These are phyloP conservation scores for Choloepus didactylus DNA, from an alignment of 2,797 vertebrate genomes.

Conservation along the genomic window DNA sequence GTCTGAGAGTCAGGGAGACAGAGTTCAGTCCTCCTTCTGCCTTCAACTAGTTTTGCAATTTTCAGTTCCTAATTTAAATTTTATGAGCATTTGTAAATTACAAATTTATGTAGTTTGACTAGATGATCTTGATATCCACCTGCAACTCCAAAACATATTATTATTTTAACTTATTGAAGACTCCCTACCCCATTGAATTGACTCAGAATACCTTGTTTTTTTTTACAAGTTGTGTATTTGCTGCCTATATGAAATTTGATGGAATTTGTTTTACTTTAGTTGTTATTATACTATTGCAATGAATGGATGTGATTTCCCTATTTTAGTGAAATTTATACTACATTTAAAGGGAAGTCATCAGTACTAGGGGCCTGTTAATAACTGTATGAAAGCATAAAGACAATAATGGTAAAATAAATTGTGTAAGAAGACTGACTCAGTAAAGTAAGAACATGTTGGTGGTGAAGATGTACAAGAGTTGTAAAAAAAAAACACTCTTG, in stretches of 20 bases:
- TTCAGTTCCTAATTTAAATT: slow-evolving; percentile 36
- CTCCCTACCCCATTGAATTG: neutral
- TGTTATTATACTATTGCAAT: neutral
- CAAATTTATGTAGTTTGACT: neutral
- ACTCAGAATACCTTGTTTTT: neutral
- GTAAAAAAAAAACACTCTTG: neutral
- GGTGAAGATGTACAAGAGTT: neutral
- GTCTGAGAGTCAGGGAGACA: neutral
- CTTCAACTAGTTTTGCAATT: slow-evolving; percentile 30
- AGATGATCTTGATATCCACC: neutral
- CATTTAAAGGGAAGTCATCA: slow-evolving; percentile 19
- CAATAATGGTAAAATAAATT: neutral
- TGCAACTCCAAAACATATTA: neutral
- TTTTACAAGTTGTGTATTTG: neutral
- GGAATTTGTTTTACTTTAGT: slow-evolving; percentile 9
- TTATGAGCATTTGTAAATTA: neutral
- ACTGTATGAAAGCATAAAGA: neutral
- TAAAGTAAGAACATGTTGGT: neutral
- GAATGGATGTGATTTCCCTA: neutral
- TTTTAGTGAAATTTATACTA: neutral
- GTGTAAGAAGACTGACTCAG: neutral
- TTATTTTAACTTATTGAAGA: neutral
- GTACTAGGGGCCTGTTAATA: neutral
- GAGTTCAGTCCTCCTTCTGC: slow-evolving; percentile 1
- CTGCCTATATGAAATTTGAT: neutral